Evolutionary conservation across 2,797 vertebrate species (phyloP), one percentile per base, ranked within the genome.

Genomic region (Acanthurus lineatus): DNA sequence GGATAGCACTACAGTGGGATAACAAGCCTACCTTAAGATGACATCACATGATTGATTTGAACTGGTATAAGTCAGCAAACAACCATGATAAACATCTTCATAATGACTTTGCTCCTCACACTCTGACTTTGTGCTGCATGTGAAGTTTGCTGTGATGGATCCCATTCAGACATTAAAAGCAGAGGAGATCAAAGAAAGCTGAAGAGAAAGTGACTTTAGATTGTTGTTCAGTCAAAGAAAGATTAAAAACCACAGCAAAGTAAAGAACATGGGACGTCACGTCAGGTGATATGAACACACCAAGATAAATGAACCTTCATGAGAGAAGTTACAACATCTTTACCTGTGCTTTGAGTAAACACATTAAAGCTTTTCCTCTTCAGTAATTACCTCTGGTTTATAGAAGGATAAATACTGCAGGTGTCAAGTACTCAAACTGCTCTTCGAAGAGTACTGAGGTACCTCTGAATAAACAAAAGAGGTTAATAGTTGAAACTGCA

Each of bases 201-300:
- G 28, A 63, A 48, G 28, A 77, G 9, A 65, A 67, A 22, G 4
- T 3, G 25, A 65, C 63, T 65, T 48, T 6, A 53, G 12, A 66
- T 16, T 2, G 16, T 45, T 56, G 35, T 49, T 42, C 22, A 69
- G 52, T 75, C 14, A 60, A 49, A 25, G 6, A 58, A 32, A 16
- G 3, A 2, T 19, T 38, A 7, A 40, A 61, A 40, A 69, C n/a
- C n/a, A 28, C 56, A 63, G 54, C 35, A 73, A 3, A 32, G 35
- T 54, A 17, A 6, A 48, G 7, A 32, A 16, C n/a, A n/a, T 1
- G 15, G 52, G 5, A 28, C 15, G 3, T 59, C 44, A 54, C 42
- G n/a, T 35, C 44, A 54, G 48, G n/a, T 42, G 17, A 70, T n/a
- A n/a, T 54, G 42, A 25, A 71, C 47, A 49, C n/a, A 35, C 15